A percentile compares a stretch with the other conserved stretches of the same genome.
Evolutionary conservation across 1,140 invertebrate species (phyloP).

Genomic region (Pristionchus pacificus): DNA sequence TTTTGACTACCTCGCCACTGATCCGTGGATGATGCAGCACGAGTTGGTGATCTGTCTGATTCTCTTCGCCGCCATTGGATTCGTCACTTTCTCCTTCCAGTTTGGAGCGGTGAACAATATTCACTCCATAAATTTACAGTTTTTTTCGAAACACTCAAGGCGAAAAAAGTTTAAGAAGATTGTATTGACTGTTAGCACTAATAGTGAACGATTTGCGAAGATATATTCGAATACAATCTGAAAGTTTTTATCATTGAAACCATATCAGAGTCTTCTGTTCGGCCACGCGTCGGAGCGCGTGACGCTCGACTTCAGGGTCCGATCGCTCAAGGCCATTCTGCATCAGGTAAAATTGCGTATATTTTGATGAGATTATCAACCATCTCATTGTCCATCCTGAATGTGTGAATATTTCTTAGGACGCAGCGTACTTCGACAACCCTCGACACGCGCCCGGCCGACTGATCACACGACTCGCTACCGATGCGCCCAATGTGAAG

Average conservation of each 20-base stretch:
- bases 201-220: too few species aligned
- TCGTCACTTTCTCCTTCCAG: not conserved
- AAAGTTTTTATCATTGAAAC: too few species aligned
- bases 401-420: too few species aligned
- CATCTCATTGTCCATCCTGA: too few species aligned
- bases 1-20: not conserved
- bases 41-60: not conserved
- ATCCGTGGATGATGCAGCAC: not conserved
- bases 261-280: not conserved
- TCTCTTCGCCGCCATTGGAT: not conserved
- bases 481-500: slow-evolving; percentile 61
- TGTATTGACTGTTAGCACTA: too few species aligned
- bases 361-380: too few species aligned
- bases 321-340: not conserved
- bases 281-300: not conserved
- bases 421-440: slow-evolving; percentile 62
- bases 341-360: not conserved
- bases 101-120: not conserved
- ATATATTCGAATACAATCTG: too few species aligned
- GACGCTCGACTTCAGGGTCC: not conserved
- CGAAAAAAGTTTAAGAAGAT: too few species aligned
- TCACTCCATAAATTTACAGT: too few species aligned
- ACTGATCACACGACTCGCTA: slow-evolving; percentile 59
- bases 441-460: slow-evolving; percentile 59
- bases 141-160: too few species aligned